These are phyloP conservation scores for Neoscelio sp. DNA, from an alignment of 2,888 invertebrate genomes.

Conservation along the genomic window DNA sequence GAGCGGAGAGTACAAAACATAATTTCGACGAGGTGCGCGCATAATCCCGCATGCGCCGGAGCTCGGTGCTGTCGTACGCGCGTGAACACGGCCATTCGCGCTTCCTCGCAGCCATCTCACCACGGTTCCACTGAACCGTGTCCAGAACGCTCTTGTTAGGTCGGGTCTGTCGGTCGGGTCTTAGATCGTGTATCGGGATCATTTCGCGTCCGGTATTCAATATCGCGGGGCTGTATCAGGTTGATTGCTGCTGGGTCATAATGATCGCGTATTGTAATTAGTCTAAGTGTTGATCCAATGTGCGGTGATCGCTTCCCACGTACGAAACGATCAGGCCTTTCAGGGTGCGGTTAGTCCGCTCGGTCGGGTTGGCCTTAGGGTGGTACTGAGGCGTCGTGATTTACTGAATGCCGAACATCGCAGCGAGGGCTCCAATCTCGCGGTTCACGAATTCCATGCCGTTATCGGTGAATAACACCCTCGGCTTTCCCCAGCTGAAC, in stretches of 20 bases:
- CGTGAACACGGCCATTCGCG: too few relatives aligned
- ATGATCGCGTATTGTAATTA: background rate
- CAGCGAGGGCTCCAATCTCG: too few relatives aligned
- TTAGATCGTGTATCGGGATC: too few relatives aligned
- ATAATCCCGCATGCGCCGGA: too few relatives aligned
- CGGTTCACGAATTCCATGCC: background rate
- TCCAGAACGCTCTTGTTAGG: too few relatives aligned
- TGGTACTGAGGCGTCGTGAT: background rate
- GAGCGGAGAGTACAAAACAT: too few relatives aligned
- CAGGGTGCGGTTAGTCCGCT: background rate
- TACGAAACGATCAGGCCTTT: background rate
- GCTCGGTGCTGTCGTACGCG: too few relatives aligned
- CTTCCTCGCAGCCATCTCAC: too few relatives aligned
- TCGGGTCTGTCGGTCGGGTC: background rate
- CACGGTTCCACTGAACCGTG: too few relatives aligned
- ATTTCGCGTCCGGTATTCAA: too few relatives aligned
- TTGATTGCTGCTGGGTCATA: background rate
- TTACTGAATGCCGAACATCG: background rate
- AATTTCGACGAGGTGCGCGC: too few relatives aligned
- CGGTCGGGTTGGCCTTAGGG: background rate
- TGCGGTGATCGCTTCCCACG: background rate
- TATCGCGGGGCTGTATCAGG: too few relatives aligned
- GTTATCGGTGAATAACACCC: background rate
- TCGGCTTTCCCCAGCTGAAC: slow-evolving; percentile 5
- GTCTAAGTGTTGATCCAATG: background rate